Conservation (phyloP, 2,888 invertebrate species). For the Erpobdella octoculata region DNA sequence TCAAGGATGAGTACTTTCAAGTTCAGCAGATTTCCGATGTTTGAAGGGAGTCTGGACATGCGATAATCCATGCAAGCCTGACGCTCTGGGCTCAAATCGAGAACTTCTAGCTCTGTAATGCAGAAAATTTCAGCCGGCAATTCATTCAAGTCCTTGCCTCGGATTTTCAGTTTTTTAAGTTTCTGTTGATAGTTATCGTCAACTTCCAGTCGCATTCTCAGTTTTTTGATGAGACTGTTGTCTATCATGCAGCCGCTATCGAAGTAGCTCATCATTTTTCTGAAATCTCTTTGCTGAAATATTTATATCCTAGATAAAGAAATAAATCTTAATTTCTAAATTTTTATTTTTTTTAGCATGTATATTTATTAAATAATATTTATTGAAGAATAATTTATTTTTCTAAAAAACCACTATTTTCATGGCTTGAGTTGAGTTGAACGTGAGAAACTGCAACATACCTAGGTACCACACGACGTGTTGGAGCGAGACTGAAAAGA, state of each 20-base stretch:
- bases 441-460: too few species aligned
- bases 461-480: too few species aligned
- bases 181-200: not conserved
- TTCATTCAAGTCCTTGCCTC: slow-evolving; percentile 45
- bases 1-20: slow-evolving; percentile 47
- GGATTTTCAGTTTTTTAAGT: slow-evolving; percentile 10
- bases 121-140: slow-evolving; percentile 46
- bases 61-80: slow-evolving; percentile 47
- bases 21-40: slow-evolving; percentile 46
- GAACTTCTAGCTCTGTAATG: slow-evolving; percentile 48
- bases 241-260: slow-evolving; percentile 1
- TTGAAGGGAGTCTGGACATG: slow-evolving; percentile 43
- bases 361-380: too few species aligned
- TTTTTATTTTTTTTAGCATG: too few species aligned
- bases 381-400: too few species aligned
- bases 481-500: too few species aligned
- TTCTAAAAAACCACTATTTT: too few species aligned
- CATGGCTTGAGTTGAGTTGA: too few species aligned
- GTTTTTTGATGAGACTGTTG: not conserved
- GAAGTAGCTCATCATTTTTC: not conserved
- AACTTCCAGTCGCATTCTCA: slow-evolving; percentile 4
- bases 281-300: not conserved
- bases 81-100: slow-evolving; percentile 50
- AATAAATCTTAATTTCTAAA: not conserved
- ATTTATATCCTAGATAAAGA: not conserved